Base-by-base conservation (phyloP, 92 coral and sea anemone genomes). In the Paramuricea clavata region DNA sequence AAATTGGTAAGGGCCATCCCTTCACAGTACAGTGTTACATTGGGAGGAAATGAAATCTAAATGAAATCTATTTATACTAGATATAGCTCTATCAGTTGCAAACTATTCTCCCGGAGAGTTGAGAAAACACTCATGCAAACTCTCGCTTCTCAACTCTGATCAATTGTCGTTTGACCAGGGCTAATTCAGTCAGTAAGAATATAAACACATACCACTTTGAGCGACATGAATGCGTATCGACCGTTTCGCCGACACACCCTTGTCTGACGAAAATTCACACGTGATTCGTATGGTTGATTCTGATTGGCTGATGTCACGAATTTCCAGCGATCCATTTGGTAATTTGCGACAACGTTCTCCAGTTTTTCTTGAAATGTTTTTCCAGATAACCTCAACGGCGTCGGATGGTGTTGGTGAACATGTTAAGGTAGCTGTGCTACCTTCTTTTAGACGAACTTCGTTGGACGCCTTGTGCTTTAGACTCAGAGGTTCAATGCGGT, bases 271-370 rank as follows among this genome's bases (percentile, higher is more conserved):
- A 49, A 76, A 49, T 49, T 13, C 2, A 54, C 82, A 76, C 39
- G 68, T 49, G 26, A 76, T 35, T 12, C 16, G 10, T 9, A 33
- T 2, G 22, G 26, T 31, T 6, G 39, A 15, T 15, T 76, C 82
- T 21, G 36, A 49, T 49, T 76, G 39, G 43, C 47, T 31, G 0
- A 54, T 36, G 12, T 36, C 30, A 15, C 41, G 43, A 32, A 76
- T 76, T 76, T 76, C 43, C 27, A 76, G 47, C 26, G 52, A 76
- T 50, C 82, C 82, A n/a, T 76, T 54, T 12, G 35, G 44, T n/a
- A 26, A 32, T 32, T 15, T 19, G 26, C 68, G 82, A 26, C 31
- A 31, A 26, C 62, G 82, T 22, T 56, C 0, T 12, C 21, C 25
- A 0, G 60, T 30, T 3, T 17, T 30, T 26, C 12, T 27, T 1